Base-by-base conservation (phyloP, 1,140 invertebrate genomes). In the Ceratoteleas bidentatus region DNA sequence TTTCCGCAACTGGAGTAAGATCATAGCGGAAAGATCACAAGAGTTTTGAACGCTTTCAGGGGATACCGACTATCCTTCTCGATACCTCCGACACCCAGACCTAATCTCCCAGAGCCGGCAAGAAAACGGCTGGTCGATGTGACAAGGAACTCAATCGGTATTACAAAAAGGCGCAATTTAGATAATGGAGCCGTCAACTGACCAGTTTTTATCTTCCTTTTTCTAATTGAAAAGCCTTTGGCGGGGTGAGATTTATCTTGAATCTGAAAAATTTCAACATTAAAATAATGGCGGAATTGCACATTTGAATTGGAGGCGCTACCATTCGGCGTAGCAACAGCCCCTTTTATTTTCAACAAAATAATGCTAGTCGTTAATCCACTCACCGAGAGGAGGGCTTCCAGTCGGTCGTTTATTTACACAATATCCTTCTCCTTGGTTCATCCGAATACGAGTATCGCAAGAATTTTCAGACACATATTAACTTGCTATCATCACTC, bases 301-400 rank as follows among this genome's bases (percentile, higher is more conserved):
- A 45, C 38, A 0, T 85, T 58, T 65, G 36, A 85, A 66, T 86
- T 83, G 65, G 77, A 62, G 5, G 79, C 73, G 62, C 15, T 87
- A 3, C 82, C 80, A 6, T 87, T 54, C 24, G 53, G 53, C 0
- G 4, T 34, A 11, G 32, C 86, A 8, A 73, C 57, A 3, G 69
- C 72, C 0, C 85, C 85, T 6, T 82, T 61, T 60, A 53, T 86
- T 3, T 87, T 87, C 49, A 87, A 84, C 8, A 86, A 86, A 65
- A 58, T 87, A 0, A 50, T 86, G 50, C 83, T 79, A 57, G 79
- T 84, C 0, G 68, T 87, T 32, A 52, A 6, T 16, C 33, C 0
- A 58, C 32, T n/a, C 24, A 70, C 10, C 54, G 61, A 52, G 24
- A 33, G 56, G 16, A 64, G 65, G 81, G 79, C 7, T 72, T 69